Evolutionary conservation across 92 coral and sea anemone genomes (phyloP).

Genomic region (Hydrozoanthus gracilis): DNA sequence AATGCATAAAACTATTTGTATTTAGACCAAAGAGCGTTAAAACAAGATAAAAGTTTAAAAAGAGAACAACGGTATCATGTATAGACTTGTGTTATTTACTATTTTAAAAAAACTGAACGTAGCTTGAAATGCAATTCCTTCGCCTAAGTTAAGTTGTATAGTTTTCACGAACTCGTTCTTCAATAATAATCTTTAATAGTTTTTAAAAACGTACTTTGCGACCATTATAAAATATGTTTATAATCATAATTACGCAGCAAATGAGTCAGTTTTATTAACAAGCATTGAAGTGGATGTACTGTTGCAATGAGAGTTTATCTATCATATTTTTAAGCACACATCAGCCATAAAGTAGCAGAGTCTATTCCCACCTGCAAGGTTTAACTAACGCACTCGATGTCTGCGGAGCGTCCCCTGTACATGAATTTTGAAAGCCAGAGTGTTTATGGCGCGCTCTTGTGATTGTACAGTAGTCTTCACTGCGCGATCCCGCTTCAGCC

Average conservation of each 20-base stretch:
- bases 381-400: neutral
- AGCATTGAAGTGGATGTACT: neutral
- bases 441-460: neutral
- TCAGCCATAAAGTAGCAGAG: neutral
- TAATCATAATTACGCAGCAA: constrained; percentile 1
- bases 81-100: too few relatives aligned
- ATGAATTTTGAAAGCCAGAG: neutral
- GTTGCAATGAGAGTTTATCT: neutral
- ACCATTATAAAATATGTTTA: neutral
- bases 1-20: too few relatives aligned
- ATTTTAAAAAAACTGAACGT: too few relatives aligned
- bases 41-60: too few relatives aligned
- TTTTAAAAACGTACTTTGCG: neutral
- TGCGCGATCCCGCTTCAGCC: constrained; percentile 1
- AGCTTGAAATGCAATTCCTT: neutral
- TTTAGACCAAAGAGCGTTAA: too few relatives aligned
- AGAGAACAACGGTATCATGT: too few relatives aligned
- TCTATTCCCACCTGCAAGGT: neutral
- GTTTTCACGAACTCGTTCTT: neutral
- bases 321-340: neutral
- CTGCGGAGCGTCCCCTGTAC: neutral
- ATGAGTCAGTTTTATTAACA: neutral
- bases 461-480: too few relatives aligned
- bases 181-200: neutral
- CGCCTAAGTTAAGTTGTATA: neutral